These are phyloP conservation scores for Hylaeus volcanicus DNA, from an alignment of 1,140 invertebrate species.

Conservation along the genomic window DNA sequence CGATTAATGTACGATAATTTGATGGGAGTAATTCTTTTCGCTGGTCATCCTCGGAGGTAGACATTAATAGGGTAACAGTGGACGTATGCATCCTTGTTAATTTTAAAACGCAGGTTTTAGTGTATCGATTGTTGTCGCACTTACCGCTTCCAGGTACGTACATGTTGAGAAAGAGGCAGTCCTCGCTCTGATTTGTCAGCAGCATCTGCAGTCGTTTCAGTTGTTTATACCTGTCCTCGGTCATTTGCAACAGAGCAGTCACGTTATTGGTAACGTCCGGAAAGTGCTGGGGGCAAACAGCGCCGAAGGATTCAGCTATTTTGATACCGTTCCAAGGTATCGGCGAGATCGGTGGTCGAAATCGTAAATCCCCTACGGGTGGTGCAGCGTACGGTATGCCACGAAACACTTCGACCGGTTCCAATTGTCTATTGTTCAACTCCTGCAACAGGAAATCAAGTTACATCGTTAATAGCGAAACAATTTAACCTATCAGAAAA, in stretches of 20 bases:
- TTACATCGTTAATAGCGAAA: too few species aligned
- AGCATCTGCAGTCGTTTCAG: conserved; percentile 84
- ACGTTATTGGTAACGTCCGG: conserved; percentile 88
- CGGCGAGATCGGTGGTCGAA: conserved; percentile 86
- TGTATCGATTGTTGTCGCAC: conserved; percentile 61
- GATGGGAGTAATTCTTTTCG: too few species aligned
- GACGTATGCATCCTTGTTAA: too few species aligned
- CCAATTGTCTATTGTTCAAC: conserved; percentile 87
- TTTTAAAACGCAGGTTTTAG: too few species aligned
- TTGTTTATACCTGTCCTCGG: conserved; percentile 85
- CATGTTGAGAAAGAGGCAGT: conserved; percentile 94
- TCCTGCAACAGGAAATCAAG: conserved; percentile 81
- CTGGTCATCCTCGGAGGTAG: too few species aligned
- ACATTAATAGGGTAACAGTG: too few species aligned
- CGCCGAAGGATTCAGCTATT: conserved; percentile 87
- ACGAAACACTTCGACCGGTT: conserved; percentile 90
- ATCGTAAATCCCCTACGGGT: conserved; percentile 86
- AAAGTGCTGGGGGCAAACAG: conserved; percentile 89
- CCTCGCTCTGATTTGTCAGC: conserved; percentile 91
- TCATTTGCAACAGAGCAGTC: conserved; percentile 85
- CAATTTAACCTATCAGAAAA: too few species aligned
- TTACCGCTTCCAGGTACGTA: conserved; percentile 92
- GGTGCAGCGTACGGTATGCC: conserved; percentile 92
- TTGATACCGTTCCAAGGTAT: conserved; percentile 87
- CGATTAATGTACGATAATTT: too few species aligned